phyloP scores from a whole-genome alignment of 2,888 invertebrate species.

The Tanaodytes sp. region DNA sequence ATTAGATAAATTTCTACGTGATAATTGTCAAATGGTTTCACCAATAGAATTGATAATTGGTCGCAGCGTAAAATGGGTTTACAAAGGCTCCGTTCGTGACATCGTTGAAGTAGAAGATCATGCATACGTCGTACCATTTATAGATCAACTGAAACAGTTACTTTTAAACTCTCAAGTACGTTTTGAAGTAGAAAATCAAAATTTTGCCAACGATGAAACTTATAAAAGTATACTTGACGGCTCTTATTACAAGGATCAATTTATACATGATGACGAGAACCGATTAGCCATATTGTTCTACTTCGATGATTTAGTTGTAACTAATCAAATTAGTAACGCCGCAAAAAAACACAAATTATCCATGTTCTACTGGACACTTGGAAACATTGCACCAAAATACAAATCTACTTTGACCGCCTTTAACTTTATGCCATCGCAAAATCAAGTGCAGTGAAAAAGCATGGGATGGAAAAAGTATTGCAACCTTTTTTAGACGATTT shows the following conservation, averaged over 20 bases:
- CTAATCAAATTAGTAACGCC: slow-evolving; percentile 13
- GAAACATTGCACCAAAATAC: slow-evolving; percentile 5
- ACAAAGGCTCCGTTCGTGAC: slow-evolving; percentile 4
- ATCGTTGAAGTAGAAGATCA: slow-evolving; percentile 19
- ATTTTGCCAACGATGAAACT: slow-evolving; percentile 16
- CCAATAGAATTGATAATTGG: slow-evolving; percentile 4
- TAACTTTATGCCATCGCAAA: slow-evolving; percentile 46
- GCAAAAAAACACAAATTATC: slow-evolving; percentile 12
- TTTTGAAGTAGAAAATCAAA: slow-evolving; percentile 29
- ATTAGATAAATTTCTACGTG: slow-evolving; percentile 7
- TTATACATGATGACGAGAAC: slow-evolving; percentile 38
- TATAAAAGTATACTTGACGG: slow-evolving; percentile 52
- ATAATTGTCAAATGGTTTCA: slow-evolving; percentile 1
- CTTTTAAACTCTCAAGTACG: slow-evolving; percentile 40
- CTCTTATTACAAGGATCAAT: slow-evolving; percentile 45
- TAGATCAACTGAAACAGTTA: slow-evolving; percentile 39
- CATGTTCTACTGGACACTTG: slow-evolving; percentile 21
- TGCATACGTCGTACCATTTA: slow-evolving; percentile 46
- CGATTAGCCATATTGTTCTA: slow-evolving; percentile 56
- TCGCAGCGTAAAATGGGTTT: not conserved
- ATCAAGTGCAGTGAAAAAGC: slow-evolving; percentile 34
- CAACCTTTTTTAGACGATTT: slow-evolving; percentile 43
- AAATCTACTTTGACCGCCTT: slow-evolving; percentile 37
- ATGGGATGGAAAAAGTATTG: slow-evolving; percentile 37
- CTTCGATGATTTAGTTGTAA: slow-evolving; percentile 27